These are phyloP conservation scores for Acinonyx jubatus DNA, from an alignment of 2,113 vertebrate species.

Conservation along the genomic window DNA sequence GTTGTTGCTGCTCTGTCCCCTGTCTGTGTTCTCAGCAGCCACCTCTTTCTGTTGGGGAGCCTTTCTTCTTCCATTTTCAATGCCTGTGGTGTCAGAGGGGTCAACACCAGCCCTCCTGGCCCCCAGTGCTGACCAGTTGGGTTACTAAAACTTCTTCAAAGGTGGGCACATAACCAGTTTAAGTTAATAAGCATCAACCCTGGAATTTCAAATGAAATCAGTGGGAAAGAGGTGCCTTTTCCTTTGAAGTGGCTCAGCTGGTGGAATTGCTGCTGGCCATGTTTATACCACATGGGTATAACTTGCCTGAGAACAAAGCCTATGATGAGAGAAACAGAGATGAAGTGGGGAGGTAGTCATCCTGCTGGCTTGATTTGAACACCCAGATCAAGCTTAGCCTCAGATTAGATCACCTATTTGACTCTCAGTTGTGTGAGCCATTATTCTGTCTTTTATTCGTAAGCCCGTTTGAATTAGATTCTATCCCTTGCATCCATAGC, in stretches of 20 bases:
- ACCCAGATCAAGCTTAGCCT: background rate
- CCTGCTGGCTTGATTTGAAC: background rate
- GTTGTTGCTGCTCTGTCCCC: background rate
- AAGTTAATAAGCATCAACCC: background rate
- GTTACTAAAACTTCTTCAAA: background rate
- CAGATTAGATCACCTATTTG: background rate
- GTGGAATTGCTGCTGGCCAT: background rate
- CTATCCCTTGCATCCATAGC: background rate
- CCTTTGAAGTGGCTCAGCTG: background rate
- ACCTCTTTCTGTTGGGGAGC: background rate
- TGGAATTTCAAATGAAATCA: background rate
- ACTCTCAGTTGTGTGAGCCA: background rate
- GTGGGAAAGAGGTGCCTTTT: background rate
- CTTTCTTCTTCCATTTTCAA: background rate
- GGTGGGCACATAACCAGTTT: background rate
- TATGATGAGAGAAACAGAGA: background rate
- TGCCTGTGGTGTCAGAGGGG: background rate
- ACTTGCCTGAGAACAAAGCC: background rate
- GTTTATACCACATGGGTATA: background rate
- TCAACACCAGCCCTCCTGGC: too few species aligned
- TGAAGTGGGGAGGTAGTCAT: background rate
- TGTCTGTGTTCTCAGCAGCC: background rate
- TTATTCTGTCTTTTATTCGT: background rate
- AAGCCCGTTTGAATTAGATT: background rate
- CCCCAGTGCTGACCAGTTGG: background rate